A percentile compares a stretch with the other conserved stretches of the same genome.
phyloP scores from a whole-genome alignment of 1,140 invertebrate genomes.

The Semibalanus balanoides region DNA sequence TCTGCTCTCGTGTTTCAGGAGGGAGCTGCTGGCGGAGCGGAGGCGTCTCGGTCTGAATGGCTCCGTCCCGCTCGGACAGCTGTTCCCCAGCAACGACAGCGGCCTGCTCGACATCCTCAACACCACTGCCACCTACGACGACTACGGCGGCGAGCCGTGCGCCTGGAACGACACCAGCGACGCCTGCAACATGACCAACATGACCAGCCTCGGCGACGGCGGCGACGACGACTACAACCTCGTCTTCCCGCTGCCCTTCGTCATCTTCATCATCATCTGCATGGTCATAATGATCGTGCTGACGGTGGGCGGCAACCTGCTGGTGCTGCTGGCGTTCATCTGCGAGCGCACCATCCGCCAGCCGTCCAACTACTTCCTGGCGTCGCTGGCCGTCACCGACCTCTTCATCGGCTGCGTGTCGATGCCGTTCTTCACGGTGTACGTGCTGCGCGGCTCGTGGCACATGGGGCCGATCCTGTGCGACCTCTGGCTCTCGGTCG shows the following conservation, averaged over 20 bases:
- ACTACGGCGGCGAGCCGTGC: background rate
- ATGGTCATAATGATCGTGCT: slow-evolving; percentile 76
- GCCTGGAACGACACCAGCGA: background rate
- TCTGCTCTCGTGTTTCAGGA: background rate
- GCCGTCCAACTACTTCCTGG: slow-evolving; percentile 99
- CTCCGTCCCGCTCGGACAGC: background rate
- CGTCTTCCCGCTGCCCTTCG: slow-evolving; percentile 70
- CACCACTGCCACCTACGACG: background rate
- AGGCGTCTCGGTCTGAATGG: background rate
- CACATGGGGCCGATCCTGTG: slow-evolving; percentile 89
- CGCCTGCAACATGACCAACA: background rate
- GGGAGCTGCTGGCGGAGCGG: background rate
- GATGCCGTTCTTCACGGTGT: slow-evolving; percentile 92
- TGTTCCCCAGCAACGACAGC: background rate
- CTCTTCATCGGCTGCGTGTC: slow-evolving; percentile 91
- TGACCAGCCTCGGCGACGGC: background rate
- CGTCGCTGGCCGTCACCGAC: slow-evolving; percentile 93
- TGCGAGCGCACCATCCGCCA: slow-evolving; percentile 94
- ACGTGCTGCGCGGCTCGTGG: slow-evolving; percentile 93
- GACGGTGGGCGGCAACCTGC: slow-evolving; percentile 87
- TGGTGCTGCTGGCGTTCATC: slow-evolving; percentile 91
- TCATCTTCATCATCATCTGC: slow-evolving; percentile 77
- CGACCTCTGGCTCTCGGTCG: slow-evolving; percentile 96
- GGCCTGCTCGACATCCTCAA: background rate
- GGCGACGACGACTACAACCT: slow-evolving; percentile 34